phyloP scores from a whole-genome alignment of 2,888 invertebrate species.

The Drosophila mayaguana region DNA sequence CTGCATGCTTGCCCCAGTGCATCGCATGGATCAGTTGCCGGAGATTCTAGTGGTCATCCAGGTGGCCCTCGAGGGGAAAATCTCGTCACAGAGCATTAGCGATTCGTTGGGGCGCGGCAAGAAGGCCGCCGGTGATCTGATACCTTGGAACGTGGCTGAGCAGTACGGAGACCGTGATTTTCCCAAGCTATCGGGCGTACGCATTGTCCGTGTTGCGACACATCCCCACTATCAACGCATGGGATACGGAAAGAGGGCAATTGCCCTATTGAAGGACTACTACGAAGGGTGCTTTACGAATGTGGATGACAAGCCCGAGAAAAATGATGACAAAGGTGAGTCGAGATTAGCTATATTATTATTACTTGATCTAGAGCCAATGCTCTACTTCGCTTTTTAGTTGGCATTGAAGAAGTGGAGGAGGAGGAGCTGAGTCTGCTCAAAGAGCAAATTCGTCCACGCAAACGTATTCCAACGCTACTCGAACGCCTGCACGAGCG shows the following conservation, averaged over 20 bases:
- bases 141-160: slow-evolving; percentile 99
- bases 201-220: slow-evolving; percentile 98
- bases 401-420: slow-evolving; percentile 86
- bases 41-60: slow-evolving; percentile 98
- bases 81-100: slow-evolving; percentile 88
- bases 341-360: not conserved
- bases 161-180: slow-evolving; percentile 98
- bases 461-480: slow-evolving; percentile 94
- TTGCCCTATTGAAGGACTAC: slow-evolving; percentile 94
- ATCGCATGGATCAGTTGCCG: slow-evolving; percentile 91
- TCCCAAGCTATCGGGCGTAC: slow-evolving; percentile 94
- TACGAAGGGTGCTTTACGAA: slow-evolving; percentile 93
- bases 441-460: slow-evolving; percentile 91
- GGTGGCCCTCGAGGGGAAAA: slow-evolving; percentile 91
- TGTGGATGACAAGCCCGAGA: slow-evolving; percentile 87
- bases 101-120: slow-evolving; percentile 94
- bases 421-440: slow-evolving; percentile 88
- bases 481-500: slow-evolving; percentile 94
- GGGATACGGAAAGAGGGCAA: slow-evolving; percentile 97
- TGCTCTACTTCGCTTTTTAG: not conserved
- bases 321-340: slow-evolving; percentile 51
- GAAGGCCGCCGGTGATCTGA: slow-evolving; percentile 97
- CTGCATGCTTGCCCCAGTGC: slow-evolving; percentile 95
- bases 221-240: slow-evolving; percentile 99
- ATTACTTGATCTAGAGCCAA: not conserved